Conservation (phyloP, 1,140 invertebrate species). For the Calliopsis andreniformis region DNA sequence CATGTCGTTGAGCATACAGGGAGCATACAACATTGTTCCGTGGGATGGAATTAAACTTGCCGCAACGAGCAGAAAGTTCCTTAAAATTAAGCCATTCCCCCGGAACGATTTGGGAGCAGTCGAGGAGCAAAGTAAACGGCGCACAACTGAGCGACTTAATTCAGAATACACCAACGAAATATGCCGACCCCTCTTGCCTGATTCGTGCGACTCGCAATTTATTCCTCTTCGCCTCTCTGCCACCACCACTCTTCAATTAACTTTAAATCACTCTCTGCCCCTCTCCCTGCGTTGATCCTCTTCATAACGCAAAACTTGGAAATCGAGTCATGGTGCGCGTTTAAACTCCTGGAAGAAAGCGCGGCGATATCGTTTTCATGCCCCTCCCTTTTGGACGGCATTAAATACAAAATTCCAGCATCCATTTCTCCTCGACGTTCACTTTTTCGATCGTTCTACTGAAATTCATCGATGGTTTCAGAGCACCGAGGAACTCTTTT, state of each 20-base stretch:
- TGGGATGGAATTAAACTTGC: conserved; percentile 50
- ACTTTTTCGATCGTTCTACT: too few relatives aligned
- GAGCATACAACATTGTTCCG: conserved; percentile 19
- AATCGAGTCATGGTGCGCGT: conserved; percentile 54
- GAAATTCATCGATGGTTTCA: too few relatives aligned
- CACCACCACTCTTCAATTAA: conserved; percentile 65
- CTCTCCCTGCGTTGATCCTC: conserved; percentile 34
- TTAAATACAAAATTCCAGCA: not conserved
- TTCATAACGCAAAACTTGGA: conserved; percentile 61
- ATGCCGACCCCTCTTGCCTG: conserved; percentile 23
- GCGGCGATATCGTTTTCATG: conserved; percentile 33
- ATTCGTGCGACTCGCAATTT: conserved; percentile 66
- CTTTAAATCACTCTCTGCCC: conserved; percentile 60
- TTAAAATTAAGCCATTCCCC: conserved; percentile 64
- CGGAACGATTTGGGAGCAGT: conserved; percentile 56
- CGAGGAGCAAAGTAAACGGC: conserved; percentile 64
- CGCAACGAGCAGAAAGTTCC: conserved; percentile 51
- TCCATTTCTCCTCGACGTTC: not conserved
- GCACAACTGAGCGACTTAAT: conserved; percentile 67
- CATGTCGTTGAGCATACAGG: conserved; percentile 16
- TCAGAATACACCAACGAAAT: conserved; percentile 56
- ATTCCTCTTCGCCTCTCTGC: conserved; percentile 53
- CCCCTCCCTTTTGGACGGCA: not conserved
- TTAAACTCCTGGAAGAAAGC: conserved; percentile 25
- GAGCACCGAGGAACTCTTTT: too few relatives aligned